phyloP scores from a whole-genome alignment of 2,888 invertebrate genomes.

The Phengaris alcon region DNA sequence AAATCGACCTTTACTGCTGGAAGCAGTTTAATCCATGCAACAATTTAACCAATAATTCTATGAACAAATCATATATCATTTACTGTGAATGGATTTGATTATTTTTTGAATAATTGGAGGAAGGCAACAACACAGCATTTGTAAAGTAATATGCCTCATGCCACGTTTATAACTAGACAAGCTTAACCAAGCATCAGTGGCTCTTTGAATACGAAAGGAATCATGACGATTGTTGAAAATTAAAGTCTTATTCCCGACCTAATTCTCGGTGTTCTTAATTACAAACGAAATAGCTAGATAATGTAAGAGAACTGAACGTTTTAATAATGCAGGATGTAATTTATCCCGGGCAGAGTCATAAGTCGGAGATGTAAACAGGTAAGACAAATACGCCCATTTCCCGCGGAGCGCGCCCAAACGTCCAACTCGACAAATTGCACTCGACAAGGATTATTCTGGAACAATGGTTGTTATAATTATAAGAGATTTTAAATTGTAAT shows the following conservation, averaged over 20 bases:
- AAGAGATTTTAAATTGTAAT: not conserved
- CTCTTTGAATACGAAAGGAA: not conserved
- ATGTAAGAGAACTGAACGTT: not conserved
- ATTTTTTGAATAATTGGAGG: too few species aligned
- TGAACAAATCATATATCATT: too few species aligned
- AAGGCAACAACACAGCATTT: too few species aligned
- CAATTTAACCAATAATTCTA: too few species aligned
- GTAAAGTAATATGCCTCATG: too few species aligned
- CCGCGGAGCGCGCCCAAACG: conserved; percentile 65
- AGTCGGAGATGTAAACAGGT: conserved; percentile 46
- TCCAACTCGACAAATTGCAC: conserved; percentile 69
- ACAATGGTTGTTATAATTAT: not conserved
- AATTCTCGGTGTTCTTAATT: conserved; percentile 5
- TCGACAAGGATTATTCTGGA: conserved; percentile 52
- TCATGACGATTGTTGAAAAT: not conserved
- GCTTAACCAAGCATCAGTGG: too few species aligned
- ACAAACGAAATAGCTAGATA: conserved; percentile 5
- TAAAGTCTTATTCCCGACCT: not conserved
- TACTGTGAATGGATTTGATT: too few species aligned
- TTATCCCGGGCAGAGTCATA: conserved; percentile 11
- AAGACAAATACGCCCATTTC: conserved; percentile 77
- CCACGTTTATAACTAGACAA: too few species aligned
- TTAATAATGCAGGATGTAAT: conserved; percentile 20
- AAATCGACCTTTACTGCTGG: too few species aligned
- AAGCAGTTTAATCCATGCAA: too few species aligned